A percentile compares a stretch with the other conserved stretches of the same genome.
phyloP scores from a whole-genome alignment of 2,888 invertebrate species.

The Uloborus plumipes region DNA sequence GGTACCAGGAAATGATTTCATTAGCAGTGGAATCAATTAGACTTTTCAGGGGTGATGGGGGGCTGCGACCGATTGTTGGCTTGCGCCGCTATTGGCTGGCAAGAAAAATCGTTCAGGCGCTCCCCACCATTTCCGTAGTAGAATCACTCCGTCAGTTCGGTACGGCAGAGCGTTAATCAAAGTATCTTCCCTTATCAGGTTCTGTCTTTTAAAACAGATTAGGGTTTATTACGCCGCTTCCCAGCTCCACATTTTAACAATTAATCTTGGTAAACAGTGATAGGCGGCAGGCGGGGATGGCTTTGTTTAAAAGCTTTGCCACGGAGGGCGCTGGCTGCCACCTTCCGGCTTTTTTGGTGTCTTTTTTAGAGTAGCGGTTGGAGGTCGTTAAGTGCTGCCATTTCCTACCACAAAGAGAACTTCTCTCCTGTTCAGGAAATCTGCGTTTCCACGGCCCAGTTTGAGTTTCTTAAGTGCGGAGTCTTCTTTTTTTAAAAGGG shows the following conservation, averaged over 20 bases:
- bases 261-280: constrained; percentile 64
- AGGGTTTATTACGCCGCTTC: constrained; percentile 58
- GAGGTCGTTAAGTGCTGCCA: constrained; percentile 45
- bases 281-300: constrained; percentile 27
- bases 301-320: constrained; percentile 50
- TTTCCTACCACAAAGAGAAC: constrained; percentile 42
- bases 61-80: constrained; percentile 26
- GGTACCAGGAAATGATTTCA: constrained; percentile 61
- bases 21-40: constrained; percentile 64
- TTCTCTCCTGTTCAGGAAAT: constrained; percentile 30
- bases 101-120: constrained; percentile 58
- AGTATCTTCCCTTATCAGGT: constrained; percentile 61
- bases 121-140: constrained; percentile 56
- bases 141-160: constrained; percentile 49
- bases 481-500: constrained; percentile 37
- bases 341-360: constrained; percentile 35
- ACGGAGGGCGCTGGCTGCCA: constrained; percentile 37
- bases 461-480: constrained; percentile 37
- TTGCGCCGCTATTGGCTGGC: constrained; percentile 49
- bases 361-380: constrained; percentile 21
- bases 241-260: constrained; percentile 43
- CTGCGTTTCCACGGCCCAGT: constrained; percentile 16
- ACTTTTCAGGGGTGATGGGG: constrained; percentile 46
- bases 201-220: constrained; percentile 65
- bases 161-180: constrained; percentile 59